phyloP scores from a whole-genome alignment of 2,797 vertebrate genomes.

The Pangasius mekongensis region DNA sequence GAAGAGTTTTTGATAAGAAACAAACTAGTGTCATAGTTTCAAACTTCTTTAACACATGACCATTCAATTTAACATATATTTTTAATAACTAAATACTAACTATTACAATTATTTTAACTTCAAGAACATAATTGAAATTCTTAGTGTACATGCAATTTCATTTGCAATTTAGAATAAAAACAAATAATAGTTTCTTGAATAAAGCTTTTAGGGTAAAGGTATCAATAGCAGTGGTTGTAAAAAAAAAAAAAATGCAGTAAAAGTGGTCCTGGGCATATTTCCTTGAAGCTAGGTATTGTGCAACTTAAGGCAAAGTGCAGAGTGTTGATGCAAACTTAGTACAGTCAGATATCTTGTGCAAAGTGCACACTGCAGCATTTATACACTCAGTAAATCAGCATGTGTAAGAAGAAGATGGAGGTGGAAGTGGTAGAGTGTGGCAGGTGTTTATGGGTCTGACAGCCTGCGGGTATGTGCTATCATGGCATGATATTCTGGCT shows the following conservation, averaged over 20 bases:
- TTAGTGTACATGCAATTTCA: background rate
- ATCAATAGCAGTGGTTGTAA: background rate
- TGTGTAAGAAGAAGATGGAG: background rate
- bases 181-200: background rate
- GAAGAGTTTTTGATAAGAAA: background rate
- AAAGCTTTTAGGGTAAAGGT: background rate
- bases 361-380: background rate
- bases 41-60: background rate
- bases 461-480: background rate
- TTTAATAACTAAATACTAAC: background rate
- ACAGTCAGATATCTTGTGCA: background rate
- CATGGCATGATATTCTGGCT: background rate
- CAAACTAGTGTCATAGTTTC: background rate
- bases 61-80: background rate
- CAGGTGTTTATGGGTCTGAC: background rate
- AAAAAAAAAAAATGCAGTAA: background rate
- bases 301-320: background rate
- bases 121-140: background rate
- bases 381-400: background rate
- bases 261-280: background rate
- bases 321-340: background rate
- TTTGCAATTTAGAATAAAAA: conserved; percentile 4
- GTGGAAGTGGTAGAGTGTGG: background rate
- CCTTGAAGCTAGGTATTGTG: background rate
- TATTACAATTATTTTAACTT: background rate